These are phyloP conservation scores for Drosophila micromelanica DNA, from an alignment of 1,140 invertebrate genomes.

Conservation along the genomic window DNA sequence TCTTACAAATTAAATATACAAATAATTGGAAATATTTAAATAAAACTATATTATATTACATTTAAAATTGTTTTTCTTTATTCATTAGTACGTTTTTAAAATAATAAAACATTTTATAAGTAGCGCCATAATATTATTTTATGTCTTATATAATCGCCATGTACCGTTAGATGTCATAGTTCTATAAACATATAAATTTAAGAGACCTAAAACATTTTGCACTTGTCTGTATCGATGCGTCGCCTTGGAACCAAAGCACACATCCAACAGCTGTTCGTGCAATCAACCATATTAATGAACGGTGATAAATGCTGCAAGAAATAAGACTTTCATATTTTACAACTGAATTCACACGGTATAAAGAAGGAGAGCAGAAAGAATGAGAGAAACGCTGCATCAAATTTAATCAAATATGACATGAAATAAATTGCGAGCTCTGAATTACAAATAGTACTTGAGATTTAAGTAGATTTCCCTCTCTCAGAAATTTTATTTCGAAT, in stretches of 20 bases:
- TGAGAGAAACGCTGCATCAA: slow-evolving; percentile 28
- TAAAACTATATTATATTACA: no score
- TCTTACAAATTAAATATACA: background rate
- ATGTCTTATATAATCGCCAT: slow-evolving; percentile 14
- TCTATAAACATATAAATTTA: slow-evolving; percentile 33
- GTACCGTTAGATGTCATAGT: background rate
- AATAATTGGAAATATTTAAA: background rate
- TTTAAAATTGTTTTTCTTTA: no score
- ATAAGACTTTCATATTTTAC: slow-evolving; percentile 56
- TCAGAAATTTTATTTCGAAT: slow-evolving; percentile 26
- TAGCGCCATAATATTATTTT: background rate
- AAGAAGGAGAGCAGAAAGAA: slow-evolving; percentile 1
- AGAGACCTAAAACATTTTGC: slow-evolving; percentile 50
- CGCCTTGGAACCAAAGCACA: slow-evolving; percentile 35
- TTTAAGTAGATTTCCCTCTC: slow-evolving; percentile 20
- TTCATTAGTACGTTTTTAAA: no score
- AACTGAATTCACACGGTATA: slow-evolving; percentile 29
- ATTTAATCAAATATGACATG: slow-evolving; percentile 76
- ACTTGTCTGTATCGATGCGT: slow-evolving; percentile 55
- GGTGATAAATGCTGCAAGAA: slow-evolving; percentile 67
- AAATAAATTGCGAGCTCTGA: slow-evolving; percentile 66
- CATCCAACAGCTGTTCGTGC: slow-evolving; percentile 71
- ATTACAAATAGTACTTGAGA: slow-evolving; percentile 14
- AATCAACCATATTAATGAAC: slow-evolving; percentile 70
- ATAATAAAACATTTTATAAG: no score